A percentile compares a stretch with the other conserved stretches of the same genome.
Evolutionary conservation across 2,113 vertebrate species (phyloP).

Genomic region (Rhinogobius similis): DNA sequence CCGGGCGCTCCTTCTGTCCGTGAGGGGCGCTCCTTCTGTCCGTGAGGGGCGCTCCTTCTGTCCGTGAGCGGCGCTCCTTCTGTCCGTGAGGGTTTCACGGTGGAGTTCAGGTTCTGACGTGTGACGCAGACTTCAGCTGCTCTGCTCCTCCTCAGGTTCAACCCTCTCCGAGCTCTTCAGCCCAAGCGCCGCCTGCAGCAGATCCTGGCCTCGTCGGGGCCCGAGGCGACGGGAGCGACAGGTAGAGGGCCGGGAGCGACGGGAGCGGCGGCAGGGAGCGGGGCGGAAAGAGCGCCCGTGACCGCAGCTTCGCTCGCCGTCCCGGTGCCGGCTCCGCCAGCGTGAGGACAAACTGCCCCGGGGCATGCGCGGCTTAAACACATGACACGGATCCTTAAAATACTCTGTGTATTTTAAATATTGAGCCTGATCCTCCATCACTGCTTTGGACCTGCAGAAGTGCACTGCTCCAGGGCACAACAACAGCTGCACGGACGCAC

Average conservation of each 20-base stretch:
- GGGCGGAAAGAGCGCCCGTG: background rate
- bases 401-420: background rate
- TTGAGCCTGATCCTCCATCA: background rate
- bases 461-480: background rate
- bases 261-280: constrained; percentile 36
- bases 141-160: constrained; percentile 74
- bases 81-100: too few relatives aligned
- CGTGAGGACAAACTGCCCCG: background rate
- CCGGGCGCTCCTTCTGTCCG: too few relatives aligned
- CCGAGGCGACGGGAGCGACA: constrained; percentile 8
- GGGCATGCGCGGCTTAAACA: constrained; percentile 45
- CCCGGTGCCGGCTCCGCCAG: background rate
- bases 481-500: too few relatives aligned
- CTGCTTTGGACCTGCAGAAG: background rate
- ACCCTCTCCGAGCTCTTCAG: constrained; percentile 80
- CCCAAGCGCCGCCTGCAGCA: constrained; percentile 79
- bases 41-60: too few relatives aligned
- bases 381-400: background rate
- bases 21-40: too few relatives aligned
- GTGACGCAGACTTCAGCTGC: background rate
- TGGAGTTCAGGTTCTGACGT: background rate
- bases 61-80: too few relatives aligned
- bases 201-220: constrained; percentile 67
- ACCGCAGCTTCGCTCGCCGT: background rate
- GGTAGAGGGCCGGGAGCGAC: background rate